Base-by-base conservation (phyloP, 2,113 vertebrate species). In the Oriolus oriolus region DNA sequence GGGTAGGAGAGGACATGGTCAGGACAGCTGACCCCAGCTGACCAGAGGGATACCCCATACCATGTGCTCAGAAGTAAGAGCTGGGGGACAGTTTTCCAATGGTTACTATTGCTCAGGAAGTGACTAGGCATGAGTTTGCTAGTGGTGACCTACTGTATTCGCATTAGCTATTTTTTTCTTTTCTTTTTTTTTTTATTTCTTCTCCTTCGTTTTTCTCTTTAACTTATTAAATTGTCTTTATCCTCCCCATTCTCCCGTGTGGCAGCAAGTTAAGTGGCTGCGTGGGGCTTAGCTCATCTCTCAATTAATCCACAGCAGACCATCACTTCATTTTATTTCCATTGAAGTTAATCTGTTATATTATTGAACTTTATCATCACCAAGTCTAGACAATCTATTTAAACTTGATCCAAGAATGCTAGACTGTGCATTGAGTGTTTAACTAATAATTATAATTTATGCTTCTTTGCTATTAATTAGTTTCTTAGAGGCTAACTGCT, bases 401-500 rank as follows among this genome's bases (percentile, higher is more conserved):
- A 65, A 59, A 71, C 18, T 19, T 86, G 15, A 37, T 64, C 57
- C 23, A 31, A 47, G 70, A 85, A 76, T 70, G 24, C 4, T 14
- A 82, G 13, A 21, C 49, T 88, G 37, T 86, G 39, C 90, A 87
- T 22, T 71, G 42, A 93, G 84, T 86, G 39, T 61, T 88, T 95
- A 91, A 91, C 66, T 93, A 68, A 89, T 92, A 92, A 85, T 84
- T 90, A 59, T 41, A 4, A 66, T 70, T 81, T 86, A 74, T 3
- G 14, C 7, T 90, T 89, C 31, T 84, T 53, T 94, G 5, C 37
- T 91, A 76, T 73, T 95, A 86, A 86, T 96, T 85, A 65, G 17
- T 76, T 92, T 96, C 78, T 91, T 84, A 84, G 30, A 93, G 39
- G 8, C 13, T 68, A 90, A 64, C 12, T 75, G 27, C 35, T 27